These are phyloP conservation scores for Theonella swinhoei DNA, from an alignment of 37 sponge, comb jelly and placozoan genomes.

Conservation along the genomic window DNA sequence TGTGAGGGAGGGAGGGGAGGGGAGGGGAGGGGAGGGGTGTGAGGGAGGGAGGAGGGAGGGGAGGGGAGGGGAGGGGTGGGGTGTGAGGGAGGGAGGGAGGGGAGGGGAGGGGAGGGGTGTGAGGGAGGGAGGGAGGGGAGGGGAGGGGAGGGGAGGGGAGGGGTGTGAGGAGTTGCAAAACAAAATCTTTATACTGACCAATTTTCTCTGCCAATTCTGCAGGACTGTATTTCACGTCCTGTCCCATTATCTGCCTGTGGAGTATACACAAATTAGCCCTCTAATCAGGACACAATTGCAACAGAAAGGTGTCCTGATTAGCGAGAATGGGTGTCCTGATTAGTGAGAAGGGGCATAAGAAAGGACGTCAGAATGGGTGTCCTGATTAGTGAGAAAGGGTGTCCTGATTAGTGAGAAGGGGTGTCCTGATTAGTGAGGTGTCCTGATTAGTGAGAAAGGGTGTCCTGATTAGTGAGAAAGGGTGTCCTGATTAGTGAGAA, in stretches of 20 bases:
- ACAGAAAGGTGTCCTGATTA: background rate
- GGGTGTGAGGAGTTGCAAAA: no score
- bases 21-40: background rate
- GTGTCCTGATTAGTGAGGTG: no score
- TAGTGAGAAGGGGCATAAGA: no score
- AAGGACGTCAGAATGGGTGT: no score
- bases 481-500: background rate
- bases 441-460: background rate
- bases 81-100: background rate
- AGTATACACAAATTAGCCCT: no score
- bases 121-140: no score
- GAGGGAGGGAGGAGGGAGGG: background rate
- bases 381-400: background rate
- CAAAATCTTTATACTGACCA: conserved; percentile 28
- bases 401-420: background rate
- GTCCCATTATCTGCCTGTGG: conserved; percentile 67
- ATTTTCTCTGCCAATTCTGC: conserved; percentile 73
- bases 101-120: background rate
- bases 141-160: background rate
- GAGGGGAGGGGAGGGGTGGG: background rate
- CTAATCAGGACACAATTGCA: no score
- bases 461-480: background rate
- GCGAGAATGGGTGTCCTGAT: background rate
- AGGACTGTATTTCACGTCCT: conserved; percentile 28
- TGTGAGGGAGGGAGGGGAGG: background rate